phyloP scores from a whole-genome alignment of 2,888 invertebrate genomes.

The Erebia aethiops region DNA sequence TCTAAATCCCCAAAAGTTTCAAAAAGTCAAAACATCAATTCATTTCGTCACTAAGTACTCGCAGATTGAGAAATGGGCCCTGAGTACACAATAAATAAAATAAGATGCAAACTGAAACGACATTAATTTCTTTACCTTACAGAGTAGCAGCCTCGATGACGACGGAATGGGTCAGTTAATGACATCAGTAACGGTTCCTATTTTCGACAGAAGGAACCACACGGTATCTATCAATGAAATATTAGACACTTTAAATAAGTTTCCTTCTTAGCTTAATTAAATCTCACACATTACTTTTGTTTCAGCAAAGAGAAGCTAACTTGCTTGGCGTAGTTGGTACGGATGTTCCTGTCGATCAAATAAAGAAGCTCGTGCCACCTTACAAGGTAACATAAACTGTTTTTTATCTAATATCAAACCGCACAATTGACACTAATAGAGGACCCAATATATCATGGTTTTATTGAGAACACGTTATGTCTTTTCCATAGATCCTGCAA shows the following conservation, averaged over 20 bases:
- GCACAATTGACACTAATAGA: too few relatives aligned
- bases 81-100: background rate
- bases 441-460: too few relatives aligned
- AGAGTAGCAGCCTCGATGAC: conserved; percentile 87
- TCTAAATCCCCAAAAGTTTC: background rate
- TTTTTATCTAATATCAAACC: background rate
- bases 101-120: background rate
- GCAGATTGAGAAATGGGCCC: too few relatives aligned
- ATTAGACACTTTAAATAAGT: background rate
- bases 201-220: conserved; percentile 96
- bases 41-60: too few relatives aligned
- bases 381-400: conserved; percentile 87
- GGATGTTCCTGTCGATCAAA: conserved; percentile 97
- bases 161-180: conserved; percentile 91
- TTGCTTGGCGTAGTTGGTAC: conserved; percentile 98
- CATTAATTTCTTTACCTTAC: conserved; percentile 43
- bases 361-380: conserved; percentile 96
- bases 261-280: background rate
- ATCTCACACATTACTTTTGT: conserved; percentile 35
- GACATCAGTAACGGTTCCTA: conserved; percentile 96
- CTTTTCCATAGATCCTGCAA: too few relatives aligned
- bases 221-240: conserved; percentile 78
- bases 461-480: too few relatives aligned
- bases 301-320: conserved; percentile 92
- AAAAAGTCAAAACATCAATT: too few relatives aligned